These are phyloP conservation scores for Platyrinchus mystaceus DNA, from an alignment of 2,797 vertebrate species.

Conservation along the genomic window DNA sequence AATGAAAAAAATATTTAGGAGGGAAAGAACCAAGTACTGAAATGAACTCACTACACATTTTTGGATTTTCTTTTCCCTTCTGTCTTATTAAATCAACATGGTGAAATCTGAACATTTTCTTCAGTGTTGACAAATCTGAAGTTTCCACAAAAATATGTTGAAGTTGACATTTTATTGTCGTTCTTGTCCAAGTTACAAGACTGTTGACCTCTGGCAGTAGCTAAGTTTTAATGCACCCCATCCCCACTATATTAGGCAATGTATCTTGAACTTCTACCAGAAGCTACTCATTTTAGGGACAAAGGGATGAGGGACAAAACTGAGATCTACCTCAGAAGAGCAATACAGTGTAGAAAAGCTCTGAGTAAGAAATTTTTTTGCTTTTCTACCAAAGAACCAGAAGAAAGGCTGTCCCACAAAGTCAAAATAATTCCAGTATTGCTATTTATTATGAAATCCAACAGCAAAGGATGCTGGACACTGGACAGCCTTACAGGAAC, in stretches of 20 bases:
- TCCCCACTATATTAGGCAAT: background rate
- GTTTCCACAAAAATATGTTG: background rate
- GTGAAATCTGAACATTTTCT: background rate
- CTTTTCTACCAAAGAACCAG: background rate
- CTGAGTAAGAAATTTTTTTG: background rate
- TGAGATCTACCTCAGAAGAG: background rate
- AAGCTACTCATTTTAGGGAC: background rate
- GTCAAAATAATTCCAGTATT: background rate
- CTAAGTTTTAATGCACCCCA: background rate
- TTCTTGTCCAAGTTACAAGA: background rate
- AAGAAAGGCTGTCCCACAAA: background rate
- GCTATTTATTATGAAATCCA: background rate
- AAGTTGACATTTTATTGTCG: background rate
- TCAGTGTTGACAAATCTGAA: background rate
- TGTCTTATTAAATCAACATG: background rate
- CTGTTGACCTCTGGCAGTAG: background rate
- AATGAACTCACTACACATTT: accelerated
- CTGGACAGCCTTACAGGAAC: background rate
- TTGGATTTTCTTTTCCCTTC: background rate
- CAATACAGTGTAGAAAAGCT: background rate
- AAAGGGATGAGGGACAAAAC: background rate
- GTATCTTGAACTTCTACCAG: background rate
- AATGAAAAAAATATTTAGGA: background rate
- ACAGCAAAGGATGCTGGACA: background rate
- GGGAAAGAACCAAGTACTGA: background rate